Base-by-base conservation (phyloP, 2,888 invertebrate genomes). In the Spilosoma lubricipeda region DNA sequence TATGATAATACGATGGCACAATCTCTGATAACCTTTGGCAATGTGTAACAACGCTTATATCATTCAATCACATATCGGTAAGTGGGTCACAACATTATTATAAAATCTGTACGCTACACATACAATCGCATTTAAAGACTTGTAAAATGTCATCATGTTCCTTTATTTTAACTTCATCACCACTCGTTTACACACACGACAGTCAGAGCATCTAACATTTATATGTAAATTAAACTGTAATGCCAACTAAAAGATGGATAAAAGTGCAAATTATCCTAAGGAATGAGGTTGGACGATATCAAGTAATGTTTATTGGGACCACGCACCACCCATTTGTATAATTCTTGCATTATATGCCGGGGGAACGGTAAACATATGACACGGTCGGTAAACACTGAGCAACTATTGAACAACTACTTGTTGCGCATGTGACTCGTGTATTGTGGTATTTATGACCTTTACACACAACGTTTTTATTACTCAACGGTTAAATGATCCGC, bases 221-320 rank as follows among this genome's bases (percentile, higher is more conserved):
- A 77, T 92, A 95, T 95, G 95, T 85, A 88, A 95, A 95, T 95
- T 91, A 92, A 90, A 95, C 91, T 86, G 86, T 88, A 79, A 85
- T 88, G 88, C 86, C 84, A 85, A 90, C 90, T 85, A 93, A 94
- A 95, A 94, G 90, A 91, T 88, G 91, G 90, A 86, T 90, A 93
- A 94, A 94, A 94, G 90, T 93, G 86, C 88, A 90, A 88, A 93
- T 91, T 89, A 91, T 90, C 83, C 81, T 80, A 86, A 86, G 84
- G 76, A 84, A 85, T 84, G 86, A 84, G 86, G 79, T 77, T 84
- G 85, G 82, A 90, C 86, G 86, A 86, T 83, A 84, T 84, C 87
- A 84, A 85, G 89, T 82, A 83, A 87, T 86, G 85, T 90, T 87
- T 86, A 88, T 90, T 88, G 83, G 82, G 77, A 83, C 90, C 91